A percentile compares a stretch with the other conserved stretches of the same genome.
phyloP scores from a whole-genome alignment of 2,797 vertebrate species.

The Labeo calbasu region DNA sequence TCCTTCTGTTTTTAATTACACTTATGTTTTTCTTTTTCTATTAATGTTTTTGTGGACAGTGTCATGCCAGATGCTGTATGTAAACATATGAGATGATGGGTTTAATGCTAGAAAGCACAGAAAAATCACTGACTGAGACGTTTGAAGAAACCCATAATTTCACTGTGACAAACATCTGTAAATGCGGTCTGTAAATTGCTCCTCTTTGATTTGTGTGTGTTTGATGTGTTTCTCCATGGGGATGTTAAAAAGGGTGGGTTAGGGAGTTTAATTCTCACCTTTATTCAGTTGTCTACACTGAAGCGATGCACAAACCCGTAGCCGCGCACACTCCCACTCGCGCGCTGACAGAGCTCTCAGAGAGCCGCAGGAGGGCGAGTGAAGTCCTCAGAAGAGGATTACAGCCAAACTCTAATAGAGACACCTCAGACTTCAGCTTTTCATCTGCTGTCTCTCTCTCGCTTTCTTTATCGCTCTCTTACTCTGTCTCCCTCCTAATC shows the following conservation, averaged over 20 bases:
- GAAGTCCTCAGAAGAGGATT: conserved; percentile 58
- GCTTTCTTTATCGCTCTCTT: conserved; percentile 30
- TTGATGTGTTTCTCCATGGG: background rate
- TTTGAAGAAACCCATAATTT: background rate
- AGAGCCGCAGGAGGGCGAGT: conserved; percentile 56
- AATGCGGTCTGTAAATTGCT: conserved; percentile 4
- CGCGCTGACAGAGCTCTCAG: conserved; percentile 47
- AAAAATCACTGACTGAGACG: background rate
- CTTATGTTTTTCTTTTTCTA: conserved; percentile 35
- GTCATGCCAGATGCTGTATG: background rate
- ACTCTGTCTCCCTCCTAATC: conserved; percentile 36
- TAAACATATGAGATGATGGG: background rate
- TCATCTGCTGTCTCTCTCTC: conserved; percentile 48
- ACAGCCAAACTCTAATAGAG: conserved; percentile 51
- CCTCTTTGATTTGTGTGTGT: conserved; percentile 23
- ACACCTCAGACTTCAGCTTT: conserved; percentile 51
- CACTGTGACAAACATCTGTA: conserved; percentile 22
- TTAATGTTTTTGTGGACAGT: conserved; percentile 6
- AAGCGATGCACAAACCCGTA: background rate
- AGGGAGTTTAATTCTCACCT: conserved; percentile 30
- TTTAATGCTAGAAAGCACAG: conserved; percentile 11
- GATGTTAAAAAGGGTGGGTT: conserved; percentile 20
- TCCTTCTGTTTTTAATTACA: conserved; percentile 36
- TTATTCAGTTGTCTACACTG: conserved; percentile 20
- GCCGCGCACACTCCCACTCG: conserved; percentile 33